Evolutionary conservation across 2,888 invertebrate species (phyloP).

Genomic region (Automeris io): DNA sequence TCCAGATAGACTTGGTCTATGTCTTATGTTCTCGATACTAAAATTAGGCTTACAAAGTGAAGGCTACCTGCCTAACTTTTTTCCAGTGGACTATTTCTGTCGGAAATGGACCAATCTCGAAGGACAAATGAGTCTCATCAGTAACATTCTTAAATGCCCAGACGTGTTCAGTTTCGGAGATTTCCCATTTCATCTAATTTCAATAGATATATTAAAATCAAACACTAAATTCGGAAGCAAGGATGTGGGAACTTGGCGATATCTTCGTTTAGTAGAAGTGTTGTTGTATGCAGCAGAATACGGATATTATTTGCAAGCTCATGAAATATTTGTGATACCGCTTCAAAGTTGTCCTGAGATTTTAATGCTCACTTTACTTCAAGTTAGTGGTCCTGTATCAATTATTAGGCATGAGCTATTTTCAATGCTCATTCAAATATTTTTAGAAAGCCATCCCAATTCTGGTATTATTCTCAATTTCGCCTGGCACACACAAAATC

Average conservation of each 20-base stretch:
- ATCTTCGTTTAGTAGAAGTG: slow-evolving; percentile 92
- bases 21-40: slow-evolving; percentile 88
- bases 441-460: slow-evolving; percentile 96
- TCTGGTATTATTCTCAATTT: slow-evolving; percentile 97
- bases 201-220: slow-evolving; percentile 93
- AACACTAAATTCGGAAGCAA: slow-evolving; percentile 97
- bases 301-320: slow-evolving; percentile 88
- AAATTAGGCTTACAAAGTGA: slow-evolving; percentile 87
- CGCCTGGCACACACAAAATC: slow-evolving; percentile 93
- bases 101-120: slow-evolving; percentile 95
- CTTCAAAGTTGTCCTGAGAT: slow-evolving; percentile 96
- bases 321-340: slow-evolving; percentile 94
- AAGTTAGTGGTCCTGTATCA: slow-evolving; percentile 88
- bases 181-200: slow-evolving; percentile 90
- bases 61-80: slow-evolving; percentile 82
- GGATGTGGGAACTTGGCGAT: slow-evolving; percentile 95
- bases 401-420: slow-evolving; percentile 91
- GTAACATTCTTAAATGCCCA: slow-evolving; percentile 90
- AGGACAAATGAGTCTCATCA: slow-evolving; percentile 92
- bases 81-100: slow-evolving; percentile 93
- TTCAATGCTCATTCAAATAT: slow-evolving; percentile 92
- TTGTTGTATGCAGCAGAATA: slow-evolving; percentile 91
- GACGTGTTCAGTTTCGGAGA: slow-evolving; percentile 97
- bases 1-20: slow-evolving; percentile 91
- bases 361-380: slow-evolving; percentile 90